phyloP scores from a whole-genome alignment of 1,140 invertebrate species.

The Drosophila repletoides region DNA sequence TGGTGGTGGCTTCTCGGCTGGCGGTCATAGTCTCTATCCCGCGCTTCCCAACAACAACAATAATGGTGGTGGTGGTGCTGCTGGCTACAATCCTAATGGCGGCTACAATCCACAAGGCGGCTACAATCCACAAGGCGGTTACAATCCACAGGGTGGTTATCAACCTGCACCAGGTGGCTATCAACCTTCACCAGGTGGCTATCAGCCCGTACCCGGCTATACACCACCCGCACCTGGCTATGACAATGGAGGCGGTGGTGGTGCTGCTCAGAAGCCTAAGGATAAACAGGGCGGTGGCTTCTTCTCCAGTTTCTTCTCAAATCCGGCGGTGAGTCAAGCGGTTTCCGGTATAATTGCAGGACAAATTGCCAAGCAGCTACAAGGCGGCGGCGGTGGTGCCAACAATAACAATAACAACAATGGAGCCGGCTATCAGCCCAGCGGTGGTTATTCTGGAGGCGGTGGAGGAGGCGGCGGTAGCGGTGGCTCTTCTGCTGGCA shows the following conservation, averaged over 20 bases:
- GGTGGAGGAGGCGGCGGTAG: constrained; percentile 40
- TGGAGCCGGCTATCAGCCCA: constrained; percentile 57
- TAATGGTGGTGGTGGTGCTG: constrained; percentile 33
- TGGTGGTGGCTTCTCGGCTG: constrained; percentile 78
- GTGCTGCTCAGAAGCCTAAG: constrained; percentile 62
- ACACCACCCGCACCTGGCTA: constrained; percentile 64
- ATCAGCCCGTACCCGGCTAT: constrained; percentile 61
- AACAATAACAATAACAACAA: neutral
- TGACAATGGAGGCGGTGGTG: constrained; percentile 48
- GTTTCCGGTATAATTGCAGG: constrained; percentile 79
- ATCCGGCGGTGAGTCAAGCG: constrained; percentile 78
- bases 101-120: constrained; percentile 45
- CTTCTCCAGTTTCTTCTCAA: constrained; percentile 79
- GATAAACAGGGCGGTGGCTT: constrained; percentile 79
- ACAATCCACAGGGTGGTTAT: constrained; percentile 55
- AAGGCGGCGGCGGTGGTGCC: constrained; percentile 47
- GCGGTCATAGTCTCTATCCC: constrained; percentile 78
- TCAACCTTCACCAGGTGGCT: constrained; percentile 50
- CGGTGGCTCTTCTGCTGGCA: constrained; percentile 37
- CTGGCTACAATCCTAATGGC: constrained; percentile 52
- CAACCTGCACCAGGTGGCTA: constrained; percentile 46
- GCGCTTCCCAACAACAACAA: constrained; percentile 54
- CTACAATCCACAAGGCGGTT: constrained; percentile 50
- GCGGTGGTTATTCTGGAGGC: constrained; percentile 59
- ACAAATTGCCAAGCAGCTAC: constrained; percentile 74